Conservation (phyloP, 92 coral and sea anemone species). For the Porites cylindrica region DNA sequence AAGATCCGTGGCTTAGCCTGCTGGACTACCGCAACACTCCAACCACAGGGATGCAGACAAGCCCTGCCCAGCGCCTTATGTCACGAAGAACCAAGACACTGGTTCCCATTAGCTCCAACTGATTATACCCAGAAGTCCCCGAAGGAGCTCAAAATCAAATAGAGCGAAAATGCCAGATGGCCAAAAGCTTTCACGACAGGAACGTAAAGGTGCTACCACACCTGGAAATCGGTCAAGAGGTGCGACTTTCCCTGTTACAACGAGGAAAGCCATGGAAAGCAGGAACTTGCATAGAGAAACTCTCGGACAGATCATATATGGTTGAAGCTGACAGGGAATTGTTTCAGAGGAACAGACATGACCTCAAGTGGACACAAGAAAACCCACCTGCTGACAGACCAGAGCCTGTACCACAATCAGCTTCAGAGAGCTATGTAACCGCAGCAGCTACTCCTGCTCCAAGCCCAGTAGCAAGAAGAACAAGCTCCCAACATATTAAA, state of each 20-base stretch:
- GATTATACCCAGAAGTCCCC: constrained; percentile 50
- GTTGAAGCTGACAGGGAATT: constrained; percentile 32
- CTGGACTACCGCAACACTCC: constrained; percentile 64
- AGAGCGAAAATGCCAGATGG: constrained; percentile 52
- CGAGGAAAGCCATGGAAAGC: constrained; percentile 47
- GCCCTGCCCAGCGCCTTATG: constrained; percentile 68
- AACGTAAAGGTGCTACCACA: constrained; percentile 47
- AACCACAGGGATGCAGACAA: constrained; percentile 48
- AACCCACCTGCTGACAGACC: neutral
- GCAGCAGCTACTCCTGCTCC: neutral
- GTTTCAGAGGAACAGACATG: constrained; percentile 44
- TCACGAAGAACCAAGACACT: constrained; percentile 65
- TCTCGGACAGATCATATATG: constrained; percentile 54
- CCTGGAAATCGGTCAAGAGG: constrained; percentile 65
- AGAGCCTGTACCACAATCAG: neutral
- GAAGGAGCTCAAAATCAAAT: constrained; percentile 49
- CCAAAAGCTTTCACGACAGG: constrained; percentile 55
- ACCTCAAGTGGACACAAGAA: constrained; percentile 33
- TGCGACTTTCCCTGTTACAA: constrained; percentile 45
- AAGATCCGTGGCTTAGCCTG: constrained; percentile 67
- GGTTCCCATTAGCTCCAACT: constrained; percentile 46
- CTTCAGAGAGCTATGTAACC: neutral
- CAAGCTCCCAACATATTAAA: neutral
- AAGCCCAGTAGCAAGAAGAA: constrained; percentile 7
- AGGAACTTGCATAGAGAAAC: constrained; percentile 47